Percentiles rank a stretch among this genome's conserved stretches.
Conservation (phyloP, 2,113 vertebrate genomes). For the Cyprinodon variegatus region DNA sequence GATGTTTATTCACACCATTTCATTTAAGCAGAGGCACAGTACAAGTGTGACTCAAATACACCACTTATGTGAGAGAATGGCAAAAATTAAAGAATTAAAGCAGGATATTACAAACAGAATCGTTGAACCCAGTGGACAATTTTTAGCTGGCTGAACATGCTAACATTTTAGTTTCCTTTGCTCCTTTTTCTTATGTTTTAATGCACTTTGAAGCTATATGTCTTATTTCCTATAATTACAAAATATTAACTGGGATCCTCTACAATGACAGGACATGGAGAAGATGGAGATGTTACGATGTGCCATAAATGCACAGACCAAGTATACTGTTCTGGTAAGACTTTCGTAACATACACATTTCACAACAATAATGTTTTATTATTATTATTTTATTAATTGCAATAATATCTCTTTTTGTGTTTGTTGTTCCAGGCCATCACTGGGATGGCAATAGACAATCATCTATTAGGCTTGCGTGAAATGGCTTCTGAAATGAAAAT, state of each 20-base stretch:
- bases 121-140: too few relatives aligned
- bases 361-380: neutral
- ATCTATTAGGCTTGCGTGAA: constrained; percentile 90
- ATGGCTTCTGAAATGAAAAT: constrained; percentile 84
- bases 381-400: neutral
- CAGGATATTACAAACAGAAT: too few relatives aligned
- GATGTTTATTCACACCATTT: too few relatives aligned
- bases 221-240: neutral
- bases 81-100: neutral
- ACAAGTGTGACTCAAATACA: neutral
- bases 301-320: constrained; percentile 89
- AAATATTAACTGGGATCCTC: neutral
- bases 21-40: too few relatives aligned
- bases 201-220: neutral
- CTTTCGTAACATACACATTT: neutral
- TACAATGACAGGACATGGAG: constrained; percentile 82
- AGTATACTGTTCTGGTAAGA: constrained; percentile 89
- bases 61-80: neutral
- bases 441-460: constrained; percentile 97
- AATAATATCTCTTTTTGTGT: neutral
- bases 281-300: constrained; percentile 86
- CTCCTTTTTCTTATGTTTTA: neutral
- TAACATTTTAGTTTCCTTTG: neutral
- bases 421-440: constrained; percentile 85
- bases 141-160: too few relatives aligned